Evolutionary conservation across 2,888 invertebrate genomes (phyloP), one percentile per base, ranked within the genome.

Genomic region (Luperina testacea): DNA sequence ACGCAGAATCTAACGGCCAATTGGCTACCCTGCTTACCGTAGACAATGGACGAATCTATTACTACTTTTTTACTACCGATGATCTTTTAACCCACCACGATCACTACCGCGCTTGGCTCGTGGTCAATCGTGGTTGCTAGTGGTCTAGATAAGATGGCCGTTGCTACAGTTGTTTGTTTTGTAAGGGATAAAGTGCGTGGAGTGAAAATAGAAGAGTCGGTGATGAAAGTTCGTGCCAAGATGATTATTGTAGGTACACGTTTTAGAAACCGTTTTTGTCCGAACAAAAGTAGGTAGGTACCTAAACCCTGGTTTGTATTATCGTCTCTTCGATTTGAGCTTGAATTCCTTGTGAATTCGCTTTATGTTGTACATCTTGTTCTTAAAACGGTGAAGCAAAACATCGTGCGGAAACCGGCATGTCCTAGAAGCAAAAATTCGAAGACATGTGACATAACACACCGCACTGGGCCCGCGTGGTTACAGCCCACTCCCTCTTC

Each of bases 1-100:
- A 59, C 48, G 45, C 27, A 67, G 42, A 77, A 77, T 61, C n/a
- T 77, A 61, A 79, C 65, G 42, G 78, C 9, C 53, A 27, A 53
- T 81, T 63, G n/a, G 24, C 51, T 61, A 24, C 38, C n/a, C 6
- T 53, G 45, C 9, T 59, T 75, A 42, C 72, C 53, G 42, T 82
- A 76, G 45, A 86, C 83, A 82, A 86, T 70, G 11, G 51, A 5
- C 20, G 0, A 73, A 73, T 81, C 53, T 48, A 20, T 64, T 71
- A 73, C 72, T 53, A 38, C 15, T 76, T 86, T 80, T 86, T 83
- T 76, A 82, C 73, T 77, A 73, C n/a, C 24, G 0, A 11, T 82
- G 87, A 87, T 77, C 87, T 84, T 65, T 74, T 72, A 48, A 87
- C 74, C 87, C n/a, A n/a, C 1, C 83, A 84, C 84, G 84, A 15